A percentile compares a stretch with the other conserved stretches of the same genome.
Evolutionary conservation across 2,888 invertebrate species (phyloP).

Genomic region (Latrodectus hesperus): DNA sequence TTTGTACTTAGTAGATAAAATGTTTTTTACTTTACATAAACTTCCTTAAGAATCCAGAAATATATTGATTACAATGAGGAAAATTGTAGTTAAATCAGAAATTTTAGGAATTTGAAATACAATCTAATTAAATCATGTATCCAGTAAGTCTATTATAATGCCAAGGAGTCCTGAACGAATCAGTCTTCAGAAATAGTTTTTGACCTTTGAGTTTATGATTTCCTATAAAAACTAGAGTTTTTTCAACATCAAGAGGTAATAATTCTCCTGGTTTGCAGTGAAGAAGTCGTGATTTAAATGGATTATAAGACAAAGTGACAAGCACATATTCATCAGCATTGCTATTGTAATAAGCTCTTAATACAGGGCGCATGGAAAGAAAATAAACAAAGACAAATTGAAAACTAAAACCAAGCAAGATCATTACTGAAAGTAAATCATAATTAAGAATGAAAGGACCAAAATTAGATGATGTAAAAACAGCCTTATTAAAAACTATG

Average conservation of each 20-base stretch:
- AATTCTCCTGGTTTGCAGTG: conserved; percentile 31
- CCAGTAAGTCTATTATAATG: conserved; percentile 13
- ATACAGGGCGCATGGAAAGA: not conserved
- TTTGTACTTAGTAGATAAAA: too few species aligned
- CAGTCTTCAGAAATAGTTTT: conserved; percentile 6
- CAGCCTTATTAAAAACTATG: not conserved
- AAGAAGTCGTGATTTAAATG: conserved; percentile 15
- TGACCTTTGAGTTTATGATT: conserved; percentile 9
- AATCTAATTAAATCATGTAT: not conserved
- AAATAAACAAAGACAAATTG: conserved; percentile 21
- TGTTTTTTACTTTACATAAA: too few species aligned
- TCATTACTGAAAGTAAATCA: not conserved
- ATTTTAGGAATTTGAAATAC: not conserved
- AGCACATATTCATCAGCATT: conserved; percentile 40
- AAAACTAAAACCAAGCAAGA: not conserved
- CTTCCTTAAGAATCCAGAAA: too few species aligned
- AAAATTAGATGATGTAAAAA: not conserved
- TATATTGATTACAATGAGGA: too few species aligned
- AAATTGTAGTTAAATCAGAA: not conserved
- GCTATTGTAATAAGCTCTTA: conserved; percentile 28
- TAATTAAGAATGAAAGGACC: conserved; percentile 11
- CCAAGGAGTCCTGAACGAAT: conserved; percentile 8
- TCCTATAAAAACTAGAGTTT: not conserved
- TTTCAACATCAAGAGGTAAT: not conserved
- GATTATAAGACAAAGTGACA: conserved; percentile 31